A percentile compares a stretch with the other conserved stretches of the same genome.
Evolutionary conservation across 2,888 invertebrate genomes (phyloP).

Genomic region (Tricholauxania praeusta): DNA sequence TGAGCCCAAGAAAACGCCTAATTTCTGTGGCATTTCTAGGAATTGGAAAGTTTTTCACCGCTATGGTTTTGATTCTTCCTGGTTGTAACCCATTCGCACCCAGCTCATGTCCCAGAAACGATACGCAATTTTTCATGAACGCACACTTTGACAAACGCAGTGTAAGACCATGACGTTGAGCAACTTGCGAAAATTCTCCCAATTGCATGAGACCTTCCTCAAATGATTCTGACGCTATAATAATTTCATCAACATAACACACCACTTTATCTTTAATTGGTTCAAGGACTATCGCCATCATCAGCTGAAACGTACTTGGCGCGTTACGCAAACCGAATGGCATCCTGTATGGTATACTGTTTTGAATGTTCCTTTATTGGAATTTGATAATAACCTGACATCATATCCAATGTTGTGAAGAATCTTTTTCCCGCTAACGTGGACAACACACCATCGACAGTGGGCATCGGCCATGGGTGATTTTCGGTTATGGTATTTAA

Average conservation of each 20-base stretch:
- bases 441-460: too few relatives aligned
- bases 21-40: constrained; percentile 29
- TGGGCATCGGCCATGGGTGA: too few relatives aligned
- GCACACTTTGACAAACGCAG: constrained; percentile 18
- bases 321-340: constrained; percentile 48
- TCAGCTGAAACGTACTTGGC: background rate
- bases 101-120: constrained; percentile 28
- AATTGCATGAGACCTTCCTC: constrained; percentile 21
- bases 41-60: constrained; percentile 43
- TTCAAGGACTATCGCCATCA: too few relatives aligned
- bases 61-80: constrained; percentile 45
- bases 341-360: constrained; percentile 38
- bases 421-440: too few relatives aligned
- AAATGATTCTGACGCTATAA: constrained; percentile 23
- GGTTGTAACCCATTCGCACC: constrained; percentile 33
- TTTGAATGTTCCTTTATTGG: too few relatives aligned
- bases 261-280: constrained; percentile 6
- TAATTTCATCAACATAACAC: constrained; percentile 32
- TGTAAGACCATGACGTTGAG: constrained; percentile 8
- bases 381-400: too few relatives aligned
- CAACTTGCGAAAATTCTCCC: background rate
- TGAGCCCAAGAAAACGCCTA: constrained; percentile 29
- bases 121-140: constrained; percentile 14
- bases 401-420: too few relatives aligned
- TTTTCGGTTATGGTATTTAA: too few relatives aligned